Percentiles rank a stretch among this genome's conserved stretches.
phyloP scores from a whole-genome alignment of 2,113 vertebrate species.

The Procavia capensis region DNA sequence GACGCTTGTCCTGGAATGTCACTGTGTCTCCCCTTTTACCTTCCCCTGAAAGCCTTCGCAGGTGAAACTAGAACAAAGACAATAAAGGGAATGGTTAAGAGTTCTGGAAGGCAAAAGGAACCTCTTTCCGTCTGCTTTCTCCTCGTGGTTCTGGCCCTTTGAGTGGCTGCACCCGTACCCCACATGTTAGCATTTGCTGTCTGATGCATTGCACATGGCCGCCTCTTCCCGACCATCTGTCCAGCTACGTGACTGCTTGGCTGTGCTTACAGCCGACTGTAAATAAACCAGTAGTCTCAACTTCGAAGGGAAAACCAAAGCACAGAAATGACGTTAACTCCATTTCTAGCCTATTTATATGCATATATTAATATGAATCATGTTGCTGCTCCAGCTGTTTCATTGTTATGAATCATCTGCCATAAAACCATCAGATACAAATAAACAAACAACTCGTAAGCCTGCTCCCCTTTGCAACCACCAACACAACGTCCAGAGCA shows the following conservation, averaged over 20 bases:
- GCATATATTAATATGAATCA: conserved; percentile 46
- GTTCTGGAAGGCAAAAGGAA: conserved; percentile 20
- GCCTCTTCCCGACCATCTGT: conserved; percentile 61
- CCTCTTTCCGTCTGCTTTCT: conserved; percentile 40
- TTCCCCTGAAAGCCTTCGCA: conserved; percentile 7
- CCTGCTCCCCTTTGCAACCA: background rate
- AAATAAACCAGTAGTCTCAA: conserved; percentile 66
- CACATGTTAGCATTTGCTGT: background rate
- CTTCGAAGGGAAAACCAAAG: conserved; percentile 54
- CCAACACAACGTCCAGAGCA: background rate
- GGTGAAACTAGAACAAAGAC: background rate
- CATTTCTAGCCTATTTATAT: conserved; percentile 19
- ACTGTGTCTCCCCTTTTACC: background rate
- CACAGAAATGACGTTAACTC: conserved; percentile 54
- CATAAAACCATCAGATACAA: conserved; percentile 31
- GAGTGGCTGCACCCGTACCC: conserved; percentile 4
- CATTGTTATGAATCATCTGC: conserved; percentile 17
- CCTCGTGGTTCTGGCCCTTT: background rate
- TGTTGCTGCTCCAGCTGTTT: conserved; percentile 28
- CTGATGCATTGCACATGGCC: conserved; percentile 31
- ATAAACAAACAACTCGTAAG: background rate
- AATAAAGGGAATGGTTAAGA: background rate
- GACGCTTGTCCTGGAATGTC: background rate
- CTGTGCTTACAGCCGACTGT: conserved; percentile 56
- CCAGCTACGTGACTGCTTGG: conserved; percentile 8